These are phyloP conservation scores for Masnerella sp. DNA, from an alignment of 2,888 invertebrate species.

Conservation along the genomic window DNA sequence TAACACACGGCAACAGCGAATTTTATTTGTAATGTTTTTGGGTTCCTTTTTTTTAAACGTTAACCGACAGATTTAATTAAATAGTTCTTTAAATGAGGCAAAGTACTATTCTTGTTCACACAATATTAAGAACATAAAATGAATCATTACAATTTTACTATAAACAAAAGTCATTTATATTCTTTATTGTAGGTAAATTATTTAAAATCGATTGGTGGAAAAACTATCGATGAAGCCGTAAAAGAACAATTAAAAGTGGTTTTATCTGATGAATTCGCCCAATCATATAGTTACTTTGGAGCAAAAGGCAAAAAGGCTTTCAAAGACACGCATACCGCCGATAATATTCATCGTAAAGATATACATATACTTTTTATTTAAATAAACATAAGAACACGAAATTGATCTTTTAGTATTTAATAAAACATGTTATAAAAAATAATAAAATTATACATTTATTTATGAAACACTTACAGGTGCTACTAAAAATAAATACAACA, in stretches of 20 bases:
- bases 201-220: conserved; percentile 5
- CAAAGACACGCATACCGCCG: too few species aligned
- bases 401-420: neutral
- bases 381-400: too few species aligned
- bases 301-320: conserved; percentile 2
- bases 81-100: too few species aligned
- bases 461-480: neutral
- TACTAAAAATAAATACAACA: conserved; percentile 1
- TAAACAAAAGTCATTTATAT: too few species aligned
- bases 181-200: neutral
- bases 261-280: neutral
- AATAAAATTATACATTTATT: neutral
- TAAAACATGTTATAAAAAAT: neutral
- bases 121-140: too few species aligned
- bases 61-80: too few species aligned
- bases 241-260: conserved; percentile 1
- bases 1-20: too few species aligned
- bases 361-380: neutral
- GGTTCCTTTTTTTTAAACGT: too few species aligned
- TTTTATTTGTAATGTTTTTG: too few species aligned
- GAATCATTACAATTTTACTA: too few species aligned
- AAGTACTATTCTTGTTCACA: too few species aligned
- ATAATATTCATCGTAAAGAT: too few species aligned
- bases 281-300: conserved; percentile 5
- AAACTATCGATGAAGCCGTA: neutral